A percentile compares a stretch with the other conserved stretches of the same genome.
These are phyloP conservation scores for Poicephalus meyeri DNA, from an alignment of 2,113 vertebrate genomes.

Conservation along the genomic window DNA sequence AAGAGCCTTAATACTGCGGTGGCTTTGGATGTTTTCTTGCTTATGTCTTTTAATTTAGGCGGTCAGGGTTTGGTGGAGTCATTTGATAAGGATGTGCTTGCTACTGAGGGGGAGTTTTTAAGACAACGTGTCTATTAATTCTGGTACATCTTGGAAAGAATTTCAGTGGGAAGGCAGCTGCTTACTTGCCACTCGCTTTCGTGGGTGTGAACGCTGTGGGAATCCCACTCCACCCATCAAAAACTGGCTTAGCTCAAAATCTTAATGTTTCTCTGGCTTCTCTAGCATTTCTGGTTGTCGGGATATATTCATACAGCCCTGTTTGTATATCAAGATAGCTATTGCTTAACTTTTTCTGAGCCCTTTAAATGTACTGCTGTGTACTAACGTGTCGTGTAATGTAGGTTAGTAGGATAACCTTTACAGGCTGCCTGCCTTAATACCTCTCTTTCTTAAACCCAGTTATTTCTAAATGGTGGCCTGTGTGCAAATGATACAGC, in stretches of 20 bases:
- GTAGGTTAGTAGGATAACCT: slow-evolving; percentile 57
- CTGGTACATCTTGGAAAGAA: background rate
- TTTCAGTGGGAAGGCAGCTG: background rate
- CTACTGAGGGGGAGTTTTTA: background rate
- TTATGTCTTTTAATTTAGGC: background rate
- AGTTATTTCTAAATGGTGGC: background rate
- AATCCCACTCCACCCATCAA: slow-evolving; percentile 57
- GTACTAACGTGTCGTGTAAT: background rate
- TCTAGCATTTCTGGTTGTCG: slow-evolving; percentile 46
- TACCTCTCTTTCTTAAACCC: background rate
- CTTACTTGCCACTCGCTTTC: background rate
- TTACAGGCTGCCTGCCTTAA: background rate
- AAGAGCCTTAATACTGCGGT: accelerated
- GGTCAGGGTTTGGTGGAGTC: background rate
- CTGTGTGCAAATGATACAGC: background rate
- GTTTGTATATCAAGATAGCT: slow-evolving; percentile 27
- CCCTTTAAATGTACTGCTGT: background rate
- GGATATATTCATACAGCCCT: background rate
- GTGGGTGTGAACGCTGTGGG: slow-evolving; percentile 42
- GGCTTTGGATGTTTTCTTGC: background rate
- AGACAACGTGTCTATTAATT: background rate
- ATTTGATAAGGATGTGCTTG: background rate
- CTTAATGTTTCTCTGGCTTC: slow-evolving; percentile 49
- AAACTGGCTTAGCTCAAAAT: slow-evolving; percentile 49
- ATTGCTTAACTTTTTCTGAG: background rate